Base-by-base conservation (phyloP, 2,797 vertebrate species). In the Salarias fasciatus region DNA sequence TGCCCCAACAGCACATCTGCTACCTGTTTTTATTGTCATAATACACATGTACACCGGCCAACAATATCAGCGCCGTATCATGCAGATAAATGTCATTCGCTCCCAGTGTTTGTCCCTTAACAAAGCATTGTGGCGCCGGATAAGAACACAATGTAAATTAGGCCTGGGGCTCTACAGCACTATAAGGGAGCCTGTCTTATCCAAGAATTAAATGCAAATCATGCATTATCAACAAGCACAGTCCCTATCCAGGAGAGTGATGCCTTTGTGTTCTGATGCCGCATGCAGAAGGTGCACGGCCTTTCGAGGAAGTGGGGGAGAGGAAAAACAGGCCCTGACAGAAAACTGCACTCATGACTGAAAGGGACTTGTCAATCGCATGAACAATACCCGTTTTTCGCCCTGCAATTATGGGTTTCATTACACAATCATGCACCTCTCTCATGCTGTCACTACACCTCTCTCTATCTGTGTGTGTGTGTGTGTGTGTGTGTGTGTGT, bases 161-260 rank as follows among this genome's bases (percentile, higher is more conserved):
- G 77, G 53, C 70, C 55, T 36, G 12, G 24, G 53, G 60, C 63
- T 80, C 67, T 40, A 75, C 78, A 71, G 78, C 80, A 69, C 69
- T 78, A 60, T 72, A 77, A 75, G 37, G 58, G 58, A 84, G 54
- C 24, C 83, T 89, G 86, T 90, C 89, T 84, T 82, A 83, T 71
- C 67, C 63, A 58, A 75, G 77, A 85, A 79, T 85, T 82, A 86
- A 90, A 90, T 91, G 89, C 89, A 92, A 89, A 91, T 91, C 59
- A 77, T 73, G 83, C 70, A 76, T 91, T 90, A 89, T 91, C 89
- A 8, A 72, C 53, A 38, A 40, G 65, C 70, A 70, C 85, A 87
- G 75, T 82, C 71, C 55, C 71, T 46, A 75, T 79, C 72, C 83
- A 65, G 75, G 79, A 80, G 77, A 85, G 75, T 63, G 79, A 84